phyloP scores from a whole-genome alignment of 2,888 invertebrate species.

The Cotesia congregata region DNA sequence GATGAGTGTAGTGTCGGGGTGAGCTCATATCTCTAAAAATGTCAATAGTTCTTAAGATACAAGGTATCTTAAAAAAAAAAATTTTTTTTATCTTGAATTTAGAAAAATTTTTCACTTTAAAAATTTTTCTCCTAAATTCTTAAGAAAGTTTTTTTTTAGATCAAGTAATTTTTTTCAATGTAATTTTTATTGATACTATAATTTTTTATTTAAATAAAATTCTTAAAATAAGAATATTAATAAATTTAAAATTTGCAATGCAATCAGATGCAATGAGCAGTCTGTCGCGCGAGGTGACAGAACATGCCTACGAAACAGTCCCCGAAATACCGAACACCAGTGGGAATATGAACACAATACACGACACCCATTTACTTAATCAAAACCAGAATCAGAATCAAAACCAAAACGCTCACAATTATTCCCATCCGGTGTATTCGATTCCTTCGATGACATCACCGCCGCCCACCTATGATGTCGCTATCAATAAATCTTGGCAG shows the following conservation, averaged over 20 bases:
- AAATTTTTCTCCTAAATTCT: no score
- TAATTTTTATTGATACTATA: no score
- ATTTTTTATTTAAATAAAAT: no score
- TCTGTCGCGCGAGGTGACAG: background rate
- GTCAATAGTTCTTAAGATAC: no score
- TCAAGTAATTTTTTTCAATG: no score
- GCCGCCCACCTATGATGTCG: constrained; percentile 68
- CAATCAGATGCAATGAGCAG: constrained; percentile 59
- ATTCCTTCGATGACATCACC: constrained; percentile 68
- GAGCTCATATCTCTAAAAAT: no score
- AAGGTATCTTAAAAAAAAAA: no score
- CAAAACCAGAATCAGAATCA: constrained; percentile 35
- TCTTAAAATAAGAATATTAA: background rate
- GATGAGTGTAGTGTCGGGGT: no score
- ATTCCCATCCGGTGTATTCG: constrained; percentile 57
- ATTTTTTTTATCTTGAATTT: no score
- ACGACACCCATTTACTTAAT: constrained; percentile 44
- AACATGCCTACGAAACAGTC: constrained; percentile 58
- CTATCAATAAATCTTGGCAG: constrained; percentile 66
- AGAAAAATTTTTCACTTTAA: no score
- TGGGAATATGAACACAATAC: constrained; percentile 50
- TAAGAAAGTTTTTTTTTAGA: no score
- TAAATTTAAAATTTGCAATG: constrained; percentile 53
- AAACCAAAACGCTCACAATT: constrained; percentile 44
- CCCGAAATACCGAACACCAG: constrained; percentile 56